A percentile compares a stretch with the other conserved stretches of the same genome.
These are phyloP conservation scores for Eurytoma adleriae DNA, from an alignment of 2,888 invertebrate species.

Conservation along the genomic window DNA sequence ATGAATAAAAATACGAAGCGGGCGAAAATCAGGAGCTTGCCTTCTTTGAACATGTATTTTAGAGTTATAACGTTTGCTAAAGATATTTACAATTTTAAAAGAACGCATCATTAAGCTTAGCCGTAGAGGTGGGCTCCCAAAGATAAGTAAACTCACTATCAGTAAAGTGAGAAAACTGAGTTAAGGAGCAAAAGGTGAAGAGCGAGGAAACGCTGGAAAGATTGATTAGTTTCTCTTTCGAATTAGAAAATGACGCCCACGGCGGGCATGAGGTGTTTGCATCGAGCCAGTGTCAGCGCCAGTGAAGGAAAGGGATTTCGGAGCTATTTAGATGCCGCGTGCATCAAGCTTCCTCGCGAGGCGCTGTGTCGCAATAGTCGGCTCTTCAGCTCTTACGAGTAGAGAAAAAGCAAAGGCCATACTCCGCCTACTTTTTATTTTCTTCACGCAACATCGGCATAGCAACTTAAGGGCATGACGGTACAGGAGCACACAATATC, in stretches of 20 bases:
- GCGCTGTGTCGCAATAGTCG: slow-evolving; percentile 16
- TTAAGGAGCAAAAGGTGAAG: no score
- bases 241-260: slow-evolving; percentile 42
- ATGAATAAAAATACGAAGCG: no score
- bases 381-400: not conserved
- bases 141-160: no score
- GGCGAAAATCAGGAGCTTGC: no score
- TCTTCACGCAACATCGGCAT: no score
- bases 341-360: slow-evolving; percentile 11
- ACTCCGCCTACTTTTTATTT: not conserved
- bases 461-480: not conserved
- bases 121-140: no score
- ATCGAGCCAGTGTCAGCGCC: not conserved
- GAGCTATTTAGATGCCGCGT: not conserved
- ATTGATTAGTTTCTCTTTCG: slow-evolving; percentile 39
- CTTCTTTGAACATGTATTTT: no score
- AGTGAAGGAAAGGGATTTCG: slow-evolving; percentile 18
- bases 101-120: no score
- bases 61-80: no score
- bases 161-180: no score
- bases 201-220: not conserved
- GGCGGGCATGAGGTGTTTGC: not conserved
- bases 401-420: slow-evolving; percentile 2
- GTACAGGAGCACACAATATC: not conserved
- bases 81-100: no score